Evolutionary conservation across 1,140 invertebrate genomes (phyloP), one percentile per base, ranked within the genome.

Genomic region (Drosophila mojavensis): DNA sequence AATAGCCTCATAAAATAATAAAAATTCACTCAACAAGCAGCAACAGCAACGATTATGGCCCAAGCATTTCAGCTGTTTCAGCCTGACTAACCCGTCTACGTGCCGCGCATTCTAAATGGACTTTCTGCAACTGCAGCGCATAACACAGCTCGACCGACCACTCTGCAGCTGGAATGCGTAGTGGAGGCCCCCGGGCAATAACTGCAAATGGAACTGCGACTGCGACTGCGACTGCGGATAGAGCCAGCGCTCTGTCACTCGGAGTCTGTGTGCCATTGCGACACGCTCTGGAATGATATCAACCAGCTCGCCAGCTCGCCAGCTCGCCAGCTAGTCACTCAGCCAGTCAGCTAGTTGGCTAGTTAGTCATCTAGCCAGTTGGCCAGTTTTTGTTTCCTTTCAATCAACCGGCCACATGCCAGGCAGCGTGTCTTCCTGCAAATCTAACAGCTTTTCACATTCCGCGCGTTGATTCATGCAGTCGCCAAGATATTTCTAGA

Each of bases 61-160:
- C 41, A 71, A 30, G 43, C 54, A 75, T 71, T 62, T 50, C 20
- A 17, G 47, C 50, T 47, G 33, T 36, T 24, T 24, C 20, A 24
- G 51, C 58, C 55, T 36, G 36, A 51, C 63, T 58, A 62, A 51
- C 55, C 36, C 24, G 61, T 41, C 65, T 58, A 75, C 73, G 73
- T 75, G 73, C 39, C 56, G 36, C 33, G 68, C 67, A 75, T 75
- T 75, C 68, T 75, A 65, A 75, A 60, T 70, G 53, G 63, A n/a
- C 39, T 62, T 26, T 39, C 50, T 28, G 33, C 56, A 45, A 45
- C 39, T 10, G 39, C 36, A 39, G 36, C 36, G 33, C 33, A 36
- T 36, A 36, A 36, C 2, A 24, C 33, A 36, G 33, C 33, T 36
- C 7, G 33, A 36, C 33, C 7, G 33, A 36, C 33, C 10, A 39